These are phyloP conservation scores for Gastrophysa polygoni DNA, from an alignment of 2,888 invertebrate species.

Conservation along the genomic window DNA sequence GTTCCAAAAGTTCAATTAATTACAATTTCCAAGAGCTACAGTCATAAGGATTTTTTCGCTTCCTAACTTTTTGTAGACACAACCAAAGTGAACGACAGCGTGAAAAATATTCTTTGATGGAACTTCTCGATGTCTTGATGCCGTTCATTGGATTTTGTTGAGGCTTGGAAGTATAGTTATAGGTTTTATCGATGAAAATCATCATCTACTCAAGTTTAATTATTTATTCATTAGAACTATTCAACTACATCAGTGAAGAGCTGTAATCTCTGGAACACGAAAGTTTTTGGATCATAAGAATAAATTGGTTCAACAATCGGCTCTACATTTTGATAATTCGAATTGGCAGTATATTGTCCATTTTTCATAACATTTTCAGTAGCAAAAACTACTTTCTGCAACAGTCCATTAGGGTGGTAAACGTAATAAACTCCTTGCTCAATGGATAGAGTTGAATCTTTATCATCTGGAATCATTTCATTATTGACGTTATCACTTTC, in stretches of 20 bases:
- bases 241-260: background rate
- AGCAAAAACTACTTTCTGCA: slow-evolving; percentile 68
- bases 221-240: background rate
- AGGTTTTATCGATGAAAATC: too few species aligned
- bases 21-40: too few species aligned
- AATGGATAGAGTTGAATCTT: background rate
- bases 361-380: slow-evolving; percentile 61
- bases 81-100: too few species aligned
- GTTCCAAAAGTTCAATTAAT: too few species aligned
- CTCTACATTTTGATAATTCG: slow-evolving; percentile 68
- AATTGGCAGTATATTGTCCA: slow-evolving; percentile 69
- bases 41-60: too few species aligned
- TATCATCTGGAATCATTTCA: background rate
- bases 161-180: too few species aligned
- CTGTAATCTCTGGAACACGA: slow-evolving; percentile 37
- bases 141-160: too few species aligned
- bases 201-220: too few species aligned
- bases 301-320: slow-evolving; percentile 69
- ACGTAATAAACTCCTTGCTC: slow-evolving; percentile 68
- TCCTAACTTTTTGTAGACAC: too few species aligned
- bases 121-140: too few species aligned
- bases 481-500: background rate
- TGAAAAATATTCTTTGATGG: too few species aligned
- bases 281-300: slow-evolving; percentile 56
- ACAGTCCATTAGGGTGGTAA: slow-evolving; percentile 66